Base-by-base conservation (phyloP, 2,888 invertebrate genomes). In the Neria commutata region DNA sequence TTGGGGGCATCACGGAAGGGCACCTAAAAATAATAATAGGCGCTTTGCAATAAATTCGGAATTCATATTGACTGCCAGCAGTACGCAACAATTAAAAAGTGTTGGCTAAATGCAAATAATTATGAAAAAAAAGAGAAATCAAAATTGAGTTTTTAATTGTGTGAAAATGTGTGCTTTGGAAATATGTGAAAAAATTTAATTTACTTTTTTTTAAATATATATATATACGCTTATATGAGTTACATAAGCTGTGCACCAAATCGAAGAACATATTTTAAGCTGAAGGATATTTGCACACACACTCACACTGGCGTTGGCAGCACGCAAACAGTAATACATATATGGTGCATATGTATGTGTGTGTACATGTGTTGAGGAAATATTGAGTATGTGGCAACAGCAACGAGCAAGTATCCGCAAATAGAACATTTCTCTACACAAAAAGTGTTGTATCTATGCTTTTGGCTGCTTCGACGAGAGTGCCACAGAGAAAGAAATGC, bases 81-180 rank as follows among this genome's bases (percentile, higher is more conserved):
- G n/a, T n/a, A n/a, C 45, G 14, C 14, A 19, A n/a, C 25, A 57
- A 55, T 50, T 42, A 46, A 26, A 53, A 54, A 51, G 23, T 62
- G 56, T 57, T 56, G 46, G 23, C 37, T 14, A 48, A 26, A 50
- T 24, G 21, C 49, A 14, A 4, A 42, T 11, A 42, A 14, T n/a
- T n/a, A n/a, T 17, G 46, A 55, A 48, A 55, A 40, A 48, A 49
- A 42, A 29, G 6, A 29, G 11, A n/a, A n/a, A n/a, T n/a, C n/a
- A n/a, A n/a, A n/a, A n/a, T n/a, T n/a, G n/a, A n/a, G n/a, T n/a
- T n/a, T n/a, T n/a, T n/a, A n/a, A n/a, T n/a, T n/a, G 10, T 29
- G 33, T 21, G 29, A 50, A 14, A 48, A 48, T 48, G 24, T 16
- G 26, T 23, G 14, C 23, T 48, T 21, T 48, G 26, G n/a, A 48